Percentiles rank a stretch among this genome's conserved stretches.
Conservation (phyloP, 2,888 invertebrate genomes). For the Tipula vernalis region DNA sequence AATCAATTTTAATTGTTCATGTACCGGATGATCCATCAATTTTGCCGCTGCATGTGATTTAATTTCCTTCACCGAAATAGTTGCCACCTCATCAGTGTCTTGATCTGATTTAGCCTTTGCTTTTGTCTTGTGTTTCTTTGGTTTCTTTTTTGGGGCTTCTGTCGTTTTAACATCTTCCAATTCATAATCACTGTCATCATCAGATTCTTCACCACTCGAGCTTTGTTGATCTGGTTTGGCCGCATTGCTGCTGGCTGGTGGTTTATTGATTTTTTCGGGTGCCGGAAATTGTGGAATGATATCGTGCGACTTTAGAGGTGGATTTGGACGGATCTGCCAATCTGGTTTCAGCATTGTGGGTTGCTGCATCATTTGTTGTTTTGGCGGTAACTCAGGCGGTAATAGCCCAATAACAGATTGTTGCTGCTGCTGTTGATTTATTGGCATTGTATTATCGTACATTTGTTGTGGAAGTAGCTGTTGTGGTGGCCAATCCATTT, state of each 20-base stretch:
- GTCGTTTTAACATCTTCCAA: slow-evolving; percentile 24
- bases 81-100: slow-evolving; percentile 15
- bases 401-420: neutral
- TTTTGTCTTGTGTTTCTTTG: slow-evolving; percentile 28
- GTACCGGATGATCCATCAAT: slow-evolving; percentile 23
- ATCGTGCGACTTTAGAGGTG: slow-evolving; percentile 9
- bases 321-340: slow-evolving; percentile 13
- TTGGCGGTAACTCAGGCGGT: neutral
- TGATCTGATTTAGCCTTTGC: slow-evolving; percentile 17
- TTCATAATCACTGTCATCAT: slow-evolving; percentile 21
- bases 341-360: slow-evolving; percentile 8
- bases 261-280: slow-evolving; percentile 7
- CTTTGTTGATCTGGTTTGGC: slow-evolving; percentile 11
- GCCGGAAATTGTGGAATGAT: neutral
- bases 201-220: slow-evolving; percentile 19
- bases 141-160: slow-evolving; percentile 29
- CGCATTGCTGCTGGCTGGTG: slow-evolving; percentile 10
- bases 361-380: slow-evolving; percentile 11
- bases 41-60: slow-evolving; percentile 21
- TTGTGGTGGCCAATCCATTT: slow-evolving; percentile 10
- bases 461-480: neutral
- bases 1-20: slow-evolving; percentile 32
- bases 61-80: slow-evolving; percentile 19
- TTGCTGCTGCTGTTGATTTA: slow-evolving; percentile 19
- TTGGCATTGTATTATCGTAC: neutral